These are phyloP conservation scores for Hypolimnas misippus DNA, from an alignment of 2,888 invertebrate species.

Conservation along the genomic window DNA sequence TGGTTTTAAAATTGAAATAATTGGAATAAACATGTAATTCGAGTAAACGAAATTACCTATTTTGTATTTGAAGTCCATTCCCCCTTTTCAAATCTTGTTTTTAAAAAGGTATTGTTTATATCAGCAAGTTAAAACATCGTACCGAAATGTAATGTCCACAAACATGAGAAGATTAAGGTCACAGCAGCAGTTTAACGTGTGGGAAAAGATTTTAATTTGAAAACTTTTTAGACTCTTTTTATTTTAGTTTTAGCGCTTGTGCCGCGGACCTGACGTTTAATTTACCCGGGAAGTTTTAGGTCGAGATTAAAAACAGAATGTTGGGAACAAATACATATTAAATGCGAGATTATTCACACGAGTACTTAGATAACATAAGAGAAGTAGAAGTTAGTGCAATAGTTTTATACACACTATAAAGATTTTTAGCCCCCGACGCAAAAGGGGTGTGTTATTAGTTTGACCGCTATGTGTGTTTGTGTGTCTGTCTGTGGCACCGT, in stretches of 20 bases:
- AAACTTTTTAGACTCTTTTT: conserved; percentile 31
- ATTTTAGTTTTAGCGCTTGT: conserved; percentile 37
- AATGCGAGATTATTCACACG: background rate
- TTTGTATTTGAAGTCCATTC: too few species aligned
- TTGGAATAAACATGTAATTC: too few species aligned
- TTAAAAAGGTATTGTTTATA: background rate
- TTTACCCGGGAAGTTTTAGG: conserved; percentile 28
- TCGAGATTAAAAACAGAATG: conserved; percentile 31
- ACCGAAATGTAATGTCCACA: conserved; percentile 16
- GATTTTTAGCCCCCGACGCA: too few species aligned
- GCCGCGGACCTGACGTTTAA: conserved; percentile 35
- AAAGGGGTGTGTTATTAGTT: too few species aligned
- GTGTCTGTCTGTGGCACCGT: too few species aligned
- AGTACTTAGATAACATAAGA: background rate
- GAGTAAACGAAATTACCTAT: too few species aligned
- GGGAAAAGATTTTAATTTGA: conserved; percentile 39
- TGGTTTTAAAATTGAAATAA: too few species aligned
- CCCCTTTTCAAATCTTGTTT: too few species aligned
- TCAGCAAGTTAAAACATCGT: background rate
- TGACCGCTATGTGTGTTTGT: too few species aligned
- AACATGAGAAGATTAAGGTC: conserved; percentile 18
- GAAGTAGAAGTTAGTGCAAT: too few species aligned
- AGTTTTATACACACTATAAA: too few species aligned
- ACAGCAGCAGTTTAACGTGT: conserved; percentile 32
- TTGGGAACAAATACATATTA: background rate